These are phyloP conservation scores for Melangyna quadrimaculata DNA, from an alignment of 2,888 invertebrate species.

Conservation along the genomic window DNA sequence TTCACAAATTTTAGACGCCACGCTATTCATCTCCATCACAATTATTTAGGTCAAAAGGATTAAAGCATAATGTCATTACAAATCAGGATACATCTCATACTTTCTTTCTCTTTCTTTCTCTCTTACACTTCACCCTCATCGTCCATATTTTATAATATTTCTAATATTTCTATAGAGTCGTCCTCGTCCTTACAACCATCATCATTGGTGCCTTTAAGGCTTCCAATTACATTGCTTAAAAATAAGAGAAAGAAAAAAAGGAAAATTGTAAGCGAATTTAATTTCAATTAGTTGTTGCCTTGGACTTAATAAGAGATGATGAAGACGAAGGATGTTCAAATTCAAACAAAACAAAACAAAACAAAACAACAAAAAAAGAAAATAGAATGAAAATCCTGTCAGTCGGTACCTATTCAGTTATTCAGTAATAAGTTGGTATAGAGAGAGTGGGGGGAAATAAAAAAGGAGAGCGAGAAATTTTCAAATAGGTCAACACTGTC, in stretches of 20 bases:
- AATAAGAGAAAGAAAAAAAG: neutral
- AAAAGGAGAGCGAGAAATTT: neutral
- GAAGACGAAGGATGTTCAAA: neutral
- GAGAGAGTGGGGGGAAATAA: neutral
- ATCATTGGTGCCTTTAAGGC: constrained; percentile 15
- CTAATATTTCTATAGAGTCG: no score
- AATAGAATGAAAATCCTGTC: neutral
- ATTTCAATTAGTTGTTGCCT: constrained; percentile 41
- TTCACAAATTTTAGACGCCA: constrained; percentile 18
- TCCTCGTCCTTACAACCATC: neutral
- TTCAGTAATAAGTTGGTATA: neutral
- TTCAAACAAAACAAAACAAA: neutral
- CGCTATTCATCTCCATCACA: neutral
- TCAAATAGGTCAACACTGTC: constrained; percentile 50
- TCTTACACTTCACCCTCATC: neutral
- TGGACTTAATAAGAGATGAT: constrained; percentile 16
- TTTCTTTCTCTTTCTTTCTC: neutral
- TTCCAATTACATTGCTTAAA: constrained; percentile 50
- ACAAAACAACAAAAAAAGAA: neutral
- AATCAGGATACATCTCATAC: constrained; percentile 14
- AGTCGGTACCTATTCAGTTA: neutral
- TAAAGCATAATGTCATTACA: constrained; percentile 51
- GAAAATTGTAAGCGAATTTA: neutral
- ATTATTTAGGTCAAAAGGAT: constrained; percentile 59
- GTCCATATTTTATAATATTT: neutral